Evolutionary conservation across 1,140 invertebrate species (phyloP).

Genomic region (Drosophila setifemur): DNA sequence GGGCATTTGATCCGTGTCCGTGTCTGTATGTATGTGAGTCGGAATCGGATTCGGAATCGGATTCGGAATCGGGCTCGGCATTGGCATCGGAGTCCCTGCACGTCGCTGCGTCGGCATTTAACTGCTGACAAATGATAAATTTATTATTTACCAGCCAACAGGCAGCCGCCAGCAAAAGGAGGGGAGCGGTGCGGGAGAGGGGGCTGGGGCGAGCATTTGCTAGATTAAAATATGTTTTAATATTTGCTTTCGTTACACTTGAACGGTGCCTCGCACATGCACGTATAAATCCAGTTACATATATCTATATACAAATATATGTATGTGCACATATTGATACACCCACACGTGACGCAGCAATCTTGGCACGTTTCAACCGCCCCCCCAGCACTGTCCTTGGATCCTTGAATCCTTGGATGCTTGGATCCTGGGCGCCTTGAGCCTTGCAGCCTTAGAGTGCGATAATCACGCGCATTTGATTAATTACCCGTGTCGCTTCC

Average conservation of each 20-base stretch:
- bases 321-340: not conserved
- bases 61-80: not conserved
- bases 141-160: conserved; percentile 72
- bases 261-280: conserved; percentile 2
- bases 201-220: conserved; percentile 49
- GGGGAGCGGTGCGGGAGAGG: not conserved
- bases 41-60: conserved; percentile 14
- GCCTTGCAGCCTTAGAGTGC: conserved; percentile 25
- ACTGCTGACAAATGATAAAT: conserved; percentile 81
- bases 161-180: not conserved
- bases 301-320: not conserved
- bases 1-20: conserved; percentile 13
- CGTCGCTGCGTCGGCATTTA: conserved; percentile 56
- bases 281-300: not conserved
- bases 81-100: conserved; percentile 30
- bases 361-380: conserved; percentile 14
- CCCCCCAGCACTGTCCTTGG: not conserved
- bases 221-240: conserved; percentile 81
- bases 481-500: conserved; percentile 57
- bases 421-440: not conserved
- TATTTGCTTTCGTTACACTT: conserved; percentile 70
- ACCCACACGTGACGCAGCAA: conserved; percentile 32
- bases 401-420: conserved; percentile 14
- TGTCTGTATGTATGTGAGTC: conserved; percentile 50
- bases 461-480: conserved; percentile 76